phyloP scores from a whole-genome alignment of 2,797 vertebrate species.

The Decapterus maruadsi region DNA sequence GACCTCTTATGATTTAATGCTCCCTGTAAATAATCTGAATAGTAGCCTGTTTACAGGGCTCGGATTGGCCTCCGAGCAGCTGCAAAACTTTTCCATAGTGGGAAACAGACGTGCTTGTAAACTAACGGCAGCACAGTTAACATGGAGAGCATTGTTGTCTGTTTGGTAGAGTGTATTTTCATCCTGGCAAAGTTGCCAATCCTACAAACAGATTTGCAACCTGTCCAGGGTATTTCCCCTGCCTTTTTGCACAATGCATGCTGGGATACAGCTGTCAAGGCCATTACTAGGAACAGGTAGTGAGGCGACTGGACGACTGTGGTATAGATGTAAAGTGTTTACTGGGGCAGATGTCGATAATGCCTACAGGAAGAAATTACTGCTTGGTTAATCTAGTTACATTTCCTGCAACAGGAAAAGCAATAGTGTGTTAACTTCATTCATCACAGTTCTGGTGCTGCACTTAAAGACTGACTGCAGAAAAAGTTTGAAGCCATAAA shows the following conservation, averaged over 20 bases:
- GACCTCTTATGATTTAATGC: conserved; percentile 77
- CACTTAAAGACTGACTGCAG: background rate
- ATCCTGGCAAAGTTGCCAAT: conserved; percentile 10
- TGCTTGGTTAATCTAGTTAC: conserved; percentile 21
- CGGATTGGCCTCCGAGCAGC: conserved; percentile 46
- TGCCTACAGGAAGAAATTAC: conserved; percentile 43
- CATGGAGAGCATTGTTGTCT: conserved; percentile 58
- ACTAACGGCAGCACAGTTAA: conserved; percentile 38
- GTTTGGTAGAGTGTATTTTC: conserved; percentile 39
- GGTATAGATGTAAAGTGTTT: conserved; percentile 30
- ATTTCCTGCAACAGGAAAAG: conserved; percentile 32
- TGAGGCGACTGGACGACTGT: conserved; percentile 7
- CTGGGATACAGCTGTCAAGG: conserved; percentile 22
- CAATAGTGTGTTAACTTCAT: background rate
- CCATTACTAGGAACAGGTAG: background rate
- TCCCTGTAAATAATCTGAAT: conserved; percentile 75
- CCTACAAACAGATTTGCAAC: conserved; percentile 34
- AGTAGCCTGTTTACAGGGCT: conserved; percentile 71
- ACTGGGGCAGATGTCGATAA: conserved; percentile 19
- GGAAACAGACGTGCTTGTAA: conserved; percentile 62
- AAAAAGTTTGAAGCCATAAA: background rate
- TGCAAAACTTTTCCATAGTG: conserved; percentile 66
- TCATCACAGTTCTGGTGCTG: background rate
- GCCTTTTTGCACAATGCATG: conserved; percentile 23
- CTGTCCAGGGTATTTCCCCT: conserved; percentile 40